Conservation (phyloP, 2,888 invertebrate species). For the Oxyscelio sp. region DNA sequence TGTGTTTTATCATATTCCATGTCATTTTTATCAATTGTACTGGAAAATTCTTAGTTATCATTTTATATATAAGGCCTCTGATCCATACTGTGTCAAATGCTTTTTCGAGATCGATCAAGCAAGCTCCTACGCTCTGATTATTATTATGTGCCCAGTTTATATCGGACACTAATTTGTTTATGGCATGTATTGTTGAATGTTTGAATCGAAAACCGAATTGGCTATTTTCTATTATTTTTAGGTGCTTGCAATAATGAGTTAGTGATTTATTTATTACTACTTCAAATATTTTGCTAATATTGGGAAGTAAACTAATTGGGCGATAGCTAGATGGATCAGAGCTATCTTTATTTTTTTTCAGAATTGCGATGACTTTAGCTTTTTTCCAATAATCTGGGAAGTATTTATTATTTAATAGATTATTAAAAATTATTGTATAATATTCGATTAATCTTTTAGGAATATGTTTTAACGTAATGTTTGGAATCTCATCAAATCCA, state of each 20-base stretch:
- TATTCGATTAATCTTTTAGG: conserved; percentile 21
- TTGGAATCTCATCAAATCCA: conserved; percentile 60
- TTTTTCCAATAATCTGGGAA: conserved; percentile 60
- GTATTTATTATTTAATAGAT: conserved; percentile 45
- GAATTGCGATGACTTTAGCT: conserved; percentile 52
- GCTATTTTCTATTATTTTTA: conserved; percentile 58
- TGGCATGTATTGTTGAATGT: conserved; percentile 74
- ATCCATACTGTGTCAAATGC: conserved; percentile 49
- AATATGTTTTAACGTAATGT: conserved; percentile 63
- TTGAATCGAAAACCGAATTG: conserved; percentile 75
- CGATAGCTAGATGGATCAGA: conserved; percentile 37
- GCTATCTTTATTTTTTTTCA: conserved; percentile 50
- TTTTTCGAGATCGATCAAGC: conserved; percentile 45
- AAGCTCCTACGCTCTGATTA: conserved; percentile 56
- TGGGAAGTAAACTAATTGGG: conserved; percentile 56
- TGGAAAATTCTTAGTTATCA: conserved; percentile 68
- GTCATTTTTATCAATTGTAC: conserved; percentile 73
- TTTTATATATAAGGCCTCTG: conserved; percentile 74
- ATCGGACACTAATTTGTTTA: conserved; percentile 66
- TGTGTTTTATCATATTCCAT: conserved; percentile 62
- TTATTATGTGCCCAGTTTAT: conserved; percentile 34
- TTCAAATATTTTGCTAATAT: conserved; percentile 63
- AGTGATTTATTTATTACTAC: conserved; percentile 52
- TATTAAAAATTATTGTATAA: conserved; percentile 66
- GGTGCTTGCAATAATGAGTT: conserved; percentile 5